Conservation (phyloP, 1,140 invertebrate species). For the Coelopa frigida region DNA sequence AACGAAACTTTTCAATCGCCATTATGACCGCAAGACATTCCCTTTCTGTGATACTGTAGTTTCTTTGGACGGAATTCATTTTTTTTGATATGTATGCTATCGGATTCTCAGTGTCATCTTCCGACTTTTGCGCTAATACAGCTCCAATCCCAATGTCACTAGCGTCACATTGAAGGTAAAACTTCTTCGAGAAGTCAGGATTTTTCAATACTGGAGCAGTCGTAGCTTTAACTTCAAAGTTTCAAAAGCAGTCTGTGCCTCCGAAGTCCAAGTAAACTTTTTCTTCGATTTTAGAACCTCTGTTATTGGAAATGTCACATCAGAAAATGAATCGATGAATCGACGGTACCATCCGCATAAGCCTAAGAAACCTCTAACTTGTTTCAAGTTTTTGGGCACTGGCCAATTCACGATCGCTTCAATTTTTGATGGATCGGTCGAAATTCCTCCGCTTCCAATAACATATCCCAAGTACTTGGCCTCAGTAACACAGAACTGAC, state of each 20-base stretch:
- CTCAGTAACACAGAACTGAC: constrained; percentile 38
- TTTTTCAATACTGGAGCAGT: constrained; percentile 22
- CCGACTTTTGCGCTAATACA: constrained; percentile 28
- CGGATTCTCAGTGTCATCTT: constrained; percentile 17
- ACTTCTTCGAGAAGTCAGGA: no score
- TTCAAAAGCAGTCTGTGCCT: constrained; percentile 3
- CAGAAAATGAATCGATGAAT: constrained; percentile 16
- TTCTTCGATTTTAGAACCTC: constrained; percentile 10
- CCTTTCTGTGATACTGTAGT: no score
- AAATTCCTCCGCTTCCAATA: constrained; percentile 14
- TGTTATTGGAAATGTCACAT: constrained; percentile 7
- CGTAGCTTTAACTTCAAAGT: constrained; percentile 1
- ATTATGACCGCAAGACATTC: constrained; percentile 45
- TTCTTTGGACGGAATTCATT: constrained; percentile 16
- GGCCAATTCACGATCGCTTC: constrained; percentile 19
- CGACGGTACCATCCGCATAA: constrained; percentile 15
- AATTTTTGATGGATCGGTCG: constrained; percentile 21
- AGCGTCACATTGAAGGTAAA: no score
- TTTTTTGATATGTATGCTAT: constrained; percentile 34
- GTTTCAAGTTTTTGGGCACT: constrained; percentile 12
- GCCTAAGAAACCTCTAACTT: constrained; percentile 15
- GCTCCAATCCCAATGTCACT: constrained; percentile 31
- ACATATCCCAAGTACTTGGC: constrained; percentile 17
- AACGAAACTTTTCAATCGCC: constrained; percentile 40
- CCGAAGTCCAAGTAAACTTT: constrained; percentile 5